A percentile compares a stretch with the other conserved stretches of the same genome.
Conservation (phyloP, 2,888 invertebrate species). For the Escarpia spicata region DNA sequence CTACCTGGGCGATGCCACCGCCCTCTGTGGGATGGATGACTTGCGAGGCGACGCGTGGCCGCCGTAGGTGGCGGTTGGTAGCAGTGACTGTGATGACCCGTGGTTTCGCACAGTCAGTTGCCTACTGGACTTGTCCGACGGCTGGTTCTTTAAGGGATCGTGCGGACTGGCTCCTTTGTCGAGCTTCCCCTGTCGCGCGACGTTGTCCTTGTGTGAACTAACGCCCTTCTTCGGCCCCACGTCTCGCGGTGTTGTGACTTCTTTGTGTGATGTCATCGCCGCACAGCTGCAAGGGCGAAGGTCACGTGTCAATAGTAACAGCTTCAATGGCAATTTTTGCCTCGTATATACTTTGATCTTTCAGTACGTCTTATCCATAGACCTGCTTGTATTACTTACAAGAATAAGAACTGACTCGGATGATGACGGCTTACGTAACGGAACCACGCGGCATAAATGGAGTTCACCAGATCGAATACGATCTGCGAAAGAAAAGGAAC, state of each 20-base stretch:
- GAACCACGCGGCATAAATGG: too few relatives aligned
- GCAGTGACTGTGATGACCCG: neutral
- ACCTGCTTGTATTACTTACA: too few relatives aligned
- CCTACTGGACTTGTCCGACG: neutral
- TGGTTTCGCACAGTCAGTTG: neutral
- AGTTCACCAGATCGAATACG: too few relatives aligned
- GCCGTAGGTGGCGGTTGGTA: neutral
- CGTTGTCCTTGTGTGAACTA: neutral
- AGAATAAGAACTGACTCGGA: too few relatives aligned
- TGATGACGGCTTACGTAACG: too few relatives aligned
- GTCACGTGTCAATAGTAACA: neutral
- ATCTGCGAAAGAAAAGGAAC: too few relatives aligned
- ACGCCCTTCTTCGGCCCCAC: neutral
- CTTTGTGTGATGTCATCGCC: neutral
- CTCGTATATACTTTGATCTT: neutral
- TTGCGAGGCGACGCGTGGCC: neutral
- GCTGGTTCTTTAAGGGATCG: neutral
- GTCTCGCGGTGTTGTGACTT: neutral
- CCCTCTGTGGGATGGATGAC: neutral
- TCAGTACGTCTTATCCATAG: too few relatives aligned
- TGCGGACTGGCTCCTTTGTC: neutral
- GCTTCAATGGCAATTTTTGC: neutral
- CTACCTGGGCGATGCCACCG: neutral
- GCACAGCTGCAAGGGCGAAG: neutral
- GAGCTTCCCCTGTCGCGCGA: neutral